Evolutionary conservation across 1,140 invertebrate genomes (phyloP).

Genomic region (Propsilocerus akamusi): DNA sequence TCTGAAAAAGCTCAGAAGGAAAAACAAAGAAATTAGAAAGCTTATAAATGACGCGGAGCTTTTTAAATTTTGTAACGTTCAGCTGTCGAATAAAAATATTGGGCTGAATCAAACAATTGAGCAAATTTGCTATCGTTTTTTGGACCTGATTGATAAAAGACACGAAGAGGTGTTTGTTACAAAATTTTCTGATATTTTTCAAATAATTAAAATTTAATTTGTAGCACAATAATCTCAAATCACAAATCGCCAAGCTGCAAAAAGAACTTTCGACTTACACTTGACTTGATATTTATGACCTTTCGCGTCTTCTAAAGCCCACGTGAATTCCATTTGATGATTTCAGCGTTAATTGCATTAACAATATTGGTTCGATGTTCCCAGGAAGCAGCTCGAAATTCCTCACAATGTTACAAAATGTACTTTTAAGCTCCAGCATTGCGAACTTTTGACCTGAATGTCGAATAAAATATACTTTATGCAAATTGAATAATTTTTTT

Average conservation of each 20-base stretch:
- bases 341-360: background rate
- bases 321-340: background rate
- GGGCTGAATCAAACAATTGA: background rate
- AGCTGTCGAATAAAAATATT: background rate
- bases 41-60: background rate
- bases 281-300: background rate
- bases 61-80: background rate
- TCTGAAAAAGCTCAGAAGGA: background rate
- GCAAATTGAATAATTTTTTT: too few species aligned
- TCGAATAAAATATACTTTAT: conserved; percentile 14
- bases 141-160: background rate
- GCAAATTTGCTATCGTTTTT: background rate
- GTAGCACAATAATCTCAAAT: background rate
- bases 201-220: background rate
- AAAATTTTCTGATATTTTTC: background rate
- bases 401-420: conserved; percentile 21
- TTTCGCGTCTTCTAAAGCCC: background rate
- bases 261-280: background rate
- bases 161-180: background rate
- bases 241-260: background rate
- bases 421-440: conserved; percentile 26
- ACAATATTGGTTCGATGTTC: background rate
- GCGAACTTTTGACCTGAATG: conserved; percentile 27
- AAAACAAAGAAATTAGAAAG: background rate
- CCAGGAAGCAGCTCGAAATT: conserved; percentile 12